Conservation (phyloP, 1,140 invertebrate species). For the Drosophila guanche region DNA sequence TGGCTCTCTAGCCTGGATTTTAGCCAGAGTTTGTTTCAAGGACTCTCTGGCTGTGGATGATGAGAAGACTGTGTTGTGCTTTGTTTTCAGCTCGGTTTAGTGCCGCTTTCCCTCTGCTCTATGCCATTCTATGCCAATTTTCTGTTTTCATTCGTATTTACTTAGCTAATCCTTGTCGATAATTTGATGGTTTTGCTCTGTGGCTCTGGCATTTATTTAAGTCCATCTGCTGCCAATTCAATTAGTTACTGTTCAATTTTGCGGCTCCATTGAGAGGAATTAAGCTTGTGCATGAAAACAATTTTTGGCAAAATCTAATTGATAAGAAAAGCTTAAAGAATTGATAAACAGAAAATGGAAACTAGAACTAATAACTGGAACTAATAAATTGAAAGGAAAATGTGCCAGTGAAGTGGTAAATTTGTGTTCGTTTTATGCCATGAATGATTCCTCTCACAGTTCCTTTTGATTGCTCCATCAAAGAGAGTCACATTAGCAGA, state of each 20-base stretch:
- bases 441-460: too few relatives aligned
- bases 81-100: constrained; percentile 21
- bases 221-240: too few relatives aligned
- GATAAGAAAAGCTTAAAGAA: too few relatives aligned
- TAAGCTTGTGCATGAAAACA: background rate
- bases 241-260: constrained; percentile 15
- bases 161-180: constrained; percentile 54
- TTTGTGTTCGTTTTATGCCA: too few relatives aligned
- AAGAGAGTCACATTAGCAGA: too few relatives aligned
- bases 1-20: background rate
- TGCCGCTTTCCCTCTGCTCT: constrained; percentile 24
- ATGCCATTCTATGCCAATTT: constrained; percentile 23
- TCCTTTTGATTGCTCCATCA: too few relatives aligned
- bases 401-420: too few relatives aligned
- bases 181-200: constrained; percentile 33
- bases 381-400: too few relatives aligned
- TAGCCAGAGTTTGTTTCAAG: background rate
- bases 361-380: too few relatives aligned
- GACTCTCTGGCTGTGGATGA: constrained; percentile 41
- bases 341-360: too few relatives aligned
- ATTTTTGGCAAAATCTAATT: too few relatives aligned
- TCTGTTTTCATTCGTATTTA: constrained; percentile 46
- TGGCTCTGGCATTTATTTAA: too few relatives aligned
- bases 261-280: constrained; percentile 8
- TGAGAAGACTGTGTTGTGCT: constrained; percentile 25